phyloP scores from a whole-genome alignment of 2,797 vertebrate genomes.

The Cuculus canorus region DNA sequence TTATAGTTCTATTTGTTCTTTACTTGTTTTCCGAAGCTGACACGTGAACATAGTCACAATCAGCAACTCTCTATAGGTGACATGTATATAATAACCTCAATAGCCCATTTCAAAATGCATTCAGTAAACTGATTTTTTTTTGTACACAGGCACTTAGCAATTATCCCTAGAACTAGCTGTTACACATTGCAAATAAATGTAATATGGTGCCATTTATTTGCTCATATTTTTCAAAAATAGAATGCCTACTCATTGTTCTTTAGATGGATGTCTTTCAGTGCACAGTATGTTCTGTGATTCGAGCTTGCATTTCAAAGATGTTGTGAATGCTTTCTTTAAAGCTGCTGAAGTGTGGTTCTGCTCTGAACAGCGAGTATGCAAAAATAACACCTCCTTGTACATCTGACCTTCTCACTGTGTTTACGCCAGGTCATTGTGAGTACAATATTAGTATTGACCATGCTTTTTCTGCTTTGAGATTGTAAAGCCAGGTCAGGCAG shows the following conservation, averaged over 20 bases:
- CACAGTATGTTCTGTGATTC: neutral
- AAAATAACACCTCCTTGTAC: neutral
- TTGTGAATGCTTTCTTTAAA: slow-evolving; percentile 11
- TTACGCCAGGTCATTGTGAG: neutral
- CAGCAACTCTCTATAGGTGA: neutral
- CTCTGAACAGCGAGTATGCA: neutral
- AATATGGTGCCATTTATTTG: neutral
- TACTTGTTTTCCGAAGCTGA: neutral
- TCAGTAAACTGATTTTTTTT: neutral
- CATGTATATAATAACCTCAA: neutral
- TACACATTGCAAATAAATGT: neutral
- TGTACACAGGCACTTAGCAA: neutral
- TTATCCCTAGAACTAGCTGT: neutral
- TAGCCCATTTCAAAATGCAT: neutral
- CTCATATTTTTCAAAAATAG: slow-evolving; percentile 15
- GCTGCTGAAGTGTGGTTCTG: neutral
- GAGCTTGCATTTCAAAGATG: neutral
- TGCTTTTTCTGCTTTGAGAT: neutral
- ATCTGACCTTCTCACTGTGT: neutral
- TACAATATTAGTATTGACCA: neutral
- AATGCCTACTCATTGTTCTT: neutral
- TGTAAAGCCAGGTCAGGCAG: neutral
- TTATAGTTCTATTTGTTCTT: neutral
- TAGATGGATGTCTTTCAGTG: neutral
- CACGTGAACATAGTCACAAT: neutral